A percentile compares a stretch with the other conserved stretches of the same genome.
Conservation (phyloP, 2,113 vertebrate genomes). For the Suncus etruscus region DNA sequence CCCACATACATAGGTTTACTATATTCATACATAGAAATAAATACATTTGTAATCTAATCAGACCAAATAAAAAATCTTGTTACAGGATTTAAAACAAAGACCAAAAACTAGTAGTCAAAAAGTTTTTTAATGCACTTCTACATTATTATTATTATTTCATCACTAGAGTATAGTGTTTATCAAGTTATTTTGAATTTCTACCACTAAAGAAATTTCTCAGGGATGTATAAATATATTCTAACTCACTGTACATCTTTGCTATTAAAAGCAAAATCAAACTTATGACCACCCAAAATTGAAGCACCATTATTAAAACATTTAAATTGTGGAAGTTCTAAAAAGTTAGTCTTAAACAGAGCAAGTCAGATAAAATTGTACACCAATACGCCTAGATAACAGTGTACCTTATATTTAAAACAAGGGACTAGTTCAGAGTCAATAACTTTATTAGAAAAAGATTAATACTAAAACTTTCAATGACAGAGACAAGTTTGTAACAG, state of each 20-base stretch:
- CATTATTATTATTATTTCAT: conserved; percentile 37
- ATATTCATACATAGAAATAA: conserved; percentile 57
- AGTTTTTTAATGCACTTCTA: conserved; percentile 56
- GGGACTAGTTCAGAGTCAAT: conserved; percentile 86
- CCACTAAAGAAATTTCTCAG: conserved; percentile 62
- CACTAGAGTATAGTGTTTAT: conserved; percentile 3
- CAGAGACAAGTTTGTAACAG: conserved; percentile 90
- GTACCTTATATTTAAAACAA: conserved; percentile 81
- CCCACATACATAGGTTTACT: not conserved
- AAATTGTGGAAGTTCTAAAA: conserved; percentile 72
- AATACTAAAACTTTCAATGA: conserved; percentile 89
- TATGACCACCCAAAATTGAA: conserved; percentile 72
- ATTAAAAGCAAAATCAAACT: conserved; percentile 76
- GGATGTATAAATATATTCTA: conserved; percentile 82
- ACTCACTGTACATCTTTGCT: conserved; percentile 66
- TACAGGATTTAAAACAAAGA: conserved; percentile 70
- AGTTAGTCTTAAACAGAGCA: conserved; percentile 75
- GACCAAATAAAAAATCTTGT: conserved; percentile 27
- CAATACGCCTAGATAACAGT: conserved; percentile 61
- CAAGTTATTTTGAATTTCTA: conserved; percentile 54
- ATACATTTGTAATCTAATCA: conserved; percentile 64
- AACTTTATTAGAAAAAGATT: conserved; percentile 90
- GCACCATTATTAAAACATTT: conserved; percentile 82
- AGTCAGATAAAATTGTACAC: conserved; percentile 71
- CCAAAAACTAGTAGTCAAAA: conserved; percentile 53